phyloP scores from a whole-genome alignment of 2,797 vertebrate genomes.

The Triplophysa yarkandensis region DNA sequence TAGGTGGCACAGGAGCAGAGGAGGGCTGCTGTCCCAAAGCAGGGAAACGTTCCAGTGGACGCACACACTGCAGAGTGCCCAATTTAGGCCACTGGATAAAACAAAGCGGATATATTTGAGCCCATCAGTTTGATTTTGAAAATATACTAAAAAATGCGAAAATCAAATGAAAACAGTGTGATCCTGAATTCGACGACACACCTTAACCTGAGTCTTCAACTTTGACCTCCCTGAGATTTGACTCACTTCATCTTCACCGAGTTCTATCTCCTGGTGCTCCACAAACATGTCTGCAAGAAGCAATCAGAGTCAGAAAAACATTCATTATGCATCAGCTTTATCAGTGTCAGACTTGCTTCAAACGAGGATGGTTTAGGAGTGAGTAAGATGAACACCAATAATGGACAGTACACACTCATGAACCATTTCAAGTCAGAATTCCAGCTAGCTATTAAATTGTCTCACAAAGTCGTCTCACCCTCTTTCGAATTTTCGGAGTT shows the following conservation, averaged over 20 bases:
- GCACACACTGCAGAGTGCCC: slow-evolving; percentile 79
- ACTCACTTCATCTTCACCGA: slow-evolving; percentile 85
- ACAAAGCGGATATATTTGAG: neutral
- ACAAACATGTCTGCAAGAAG: slow-evolving; percentile 81
- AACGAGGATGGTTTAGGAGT: neutral
- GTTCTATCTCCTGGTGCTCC: slow-evolving; percentile 81
- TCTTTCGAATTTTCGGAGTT: slow-evolving; percentile 39
- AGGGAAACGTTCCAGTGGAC: slow-evolving; percentile 73
- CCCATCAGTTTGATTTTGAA: neutral
- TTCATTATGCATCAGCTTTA: neutral
- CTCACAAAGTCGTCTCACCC: slow-evolving; percentile 10
- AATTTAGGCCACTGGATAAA: slow-evolving; percentile 82
- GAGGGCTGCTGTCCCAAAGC: slow-evolving; percentile 67
- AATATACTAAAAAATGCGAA: neutral
- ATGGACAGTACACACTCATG: neutral
- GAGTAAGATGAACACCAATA: neutral
- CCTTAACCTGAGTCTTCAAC: slow-evolving; percentile 79
- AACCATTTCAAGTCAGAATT: neutral
- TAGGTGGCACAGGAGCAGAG: slow-evolving; percentile 72
- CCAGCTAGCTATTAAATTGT: neutral
- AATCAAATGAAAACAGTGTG: neutral
- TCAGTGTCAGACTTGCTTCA: neutral
- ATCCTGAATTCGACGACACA: slow-evolving; percentile 60
- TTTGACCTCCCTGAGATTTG: slow-evolving; percentile 72
- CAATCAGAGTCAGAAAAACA: slow-evolving; percentile 23